phyloP scores from a whole-genome alignment of 2,888 invertebrate genomes.

The Myathropa florea region DNA sequence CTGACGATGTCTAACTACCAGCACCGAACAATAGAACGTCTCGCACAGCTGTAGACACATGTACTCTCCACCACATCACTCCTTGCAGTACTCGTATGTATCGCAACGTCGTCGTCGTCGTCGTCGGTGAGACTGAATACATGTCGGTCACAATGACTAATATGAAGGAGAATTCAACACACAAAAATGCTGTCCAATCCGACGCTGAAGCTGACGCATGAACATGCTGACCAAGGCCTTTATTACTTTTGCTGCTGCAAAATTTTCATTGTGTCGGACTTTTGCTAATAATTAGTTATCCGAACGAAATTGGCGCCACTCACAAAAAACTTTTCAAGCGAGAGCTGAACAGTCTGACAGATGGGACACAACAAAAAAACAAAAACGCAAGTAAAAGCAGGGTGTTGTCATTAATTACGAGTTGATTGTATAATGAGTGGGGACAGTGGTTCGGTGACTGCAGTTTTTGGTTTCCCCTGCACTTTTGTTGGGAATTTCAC shows the following conservation, averaged over 20 bases:
- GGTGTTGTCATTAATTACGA: neutral
- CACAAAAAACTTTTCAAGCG: neutral
- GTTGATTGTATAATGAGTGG: neutral
- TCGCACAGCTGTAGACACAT: neutral
- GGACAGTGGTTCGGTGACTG: neutral
- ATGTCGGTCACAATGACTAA: slow-evolving; percentile 43
- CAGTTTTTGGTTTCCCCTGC: neutral
- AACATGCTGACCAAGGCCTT: slow-evolving; percentile 17
- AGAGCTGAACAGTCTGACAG: neutral
- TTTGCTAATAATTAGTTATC: slow-evolving; percentile 29
- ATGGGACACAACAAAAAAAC: neutral
- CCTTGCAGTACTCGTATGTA: neutral
- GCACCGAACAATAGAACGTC: slow-evolving; percentile 8
- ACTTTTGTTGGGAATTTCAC: neutral
- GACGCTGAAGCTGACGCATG: neutral
- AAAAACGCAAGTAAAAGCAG: too few species aligned
- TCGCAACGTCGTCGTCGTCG: neutral
- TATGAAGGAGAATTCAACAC: slow-evolving; percentile 1
- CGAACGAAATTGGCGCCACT: slow-evolving; percentile 30
- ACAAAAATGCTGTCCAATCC: neutral
- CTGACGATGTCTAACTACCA: slow-evolving; percentile 10
- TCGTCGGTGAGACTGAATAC: neutral
- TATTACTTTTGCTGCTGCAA: slow-evolving; percentile 7
- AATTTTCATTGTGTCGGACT: slow-evolving; percentile 26
- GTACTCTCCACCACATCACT: neutral